Percentiles rank a stretch among this genome's conserved stretches.
Evolutionary conservation across 2,797 vertebrate species (phyloP).

Genomic region (Distichodus sexfasciatus): DNA sequence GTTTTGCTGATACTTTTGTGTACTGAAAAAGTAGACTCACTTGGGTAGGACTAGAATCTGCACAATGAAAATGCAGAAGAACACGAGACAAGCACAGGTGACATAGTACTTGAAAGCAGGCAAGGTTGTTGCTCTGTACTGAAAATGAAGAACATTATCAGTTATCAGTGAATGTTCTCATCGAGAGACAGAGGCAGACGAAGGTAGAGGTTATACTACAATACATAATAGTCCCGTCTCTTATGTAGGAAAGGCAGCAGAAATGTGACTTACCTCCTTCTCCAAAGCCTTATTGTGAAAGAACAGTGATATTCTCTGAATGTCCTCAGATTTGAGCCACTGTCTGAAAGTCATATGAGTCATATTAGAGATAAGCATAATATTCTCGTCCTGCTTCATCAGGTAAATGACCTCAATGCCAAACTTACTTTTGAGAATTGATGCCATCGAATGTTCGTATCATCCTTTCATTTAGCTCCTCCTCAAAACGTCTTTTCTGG

Average conservation of each 20-base stretch:
- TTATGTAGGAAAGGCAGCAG: slow-evolving; percentile 48
- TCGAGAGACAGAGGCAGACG: too few species aligned
- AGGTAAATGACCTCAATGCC: neutral
- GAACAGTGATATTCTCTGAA: slow-evolving; percentile 96
- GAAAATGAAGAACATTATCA: slow-evolving; percentile 46
- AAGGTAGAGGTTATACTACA: too few species aligned
- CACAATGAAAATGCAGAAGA: slow-evolving; percentile 95
- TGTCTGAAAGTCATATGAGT: slow-evolving; percentile 72
- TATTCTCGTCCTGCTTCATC: neutral
- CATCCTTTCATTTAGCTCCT: slow-evolving; percentile 96
- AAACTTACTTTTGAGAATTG: slow-evolving; percentile 93
- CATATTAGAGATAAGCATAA: neutral
- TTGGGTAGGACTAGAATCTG: slow-evolving; percentile 95
- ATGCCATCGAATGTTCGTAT: slow-evolving; percentile 96
- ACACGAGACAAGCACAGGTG: slow-evolving; percentile 95
- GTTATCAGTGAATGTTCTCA: neutral
- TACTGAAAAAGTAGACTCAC: slow-evolving; percentile 60
- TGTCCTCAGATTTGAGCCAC: slow-evolving; percentile 98
- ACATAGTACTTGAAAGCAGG: slow-evolving; percentile 99
- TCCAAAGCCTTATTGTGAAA: slow-evolving; percentile 96
- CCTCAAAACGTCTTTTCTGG: slow-evolving; percentile 94
- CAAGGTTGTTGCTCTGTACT: slow-evolving; percentile 94
- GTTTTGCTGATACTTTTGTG: too few species aligned
- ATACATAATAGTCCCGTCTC: too few species aligned
- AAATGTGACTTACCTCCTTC: slow-evolving; percentile 81